Percentiles rank a stretch among this genome's conserved stretches.
These are phyloP conservation scores for Agonopterix heracliana DNA, from an alignment of 2,888 invertebrate species.

Conservation along the genomic window DNA sequence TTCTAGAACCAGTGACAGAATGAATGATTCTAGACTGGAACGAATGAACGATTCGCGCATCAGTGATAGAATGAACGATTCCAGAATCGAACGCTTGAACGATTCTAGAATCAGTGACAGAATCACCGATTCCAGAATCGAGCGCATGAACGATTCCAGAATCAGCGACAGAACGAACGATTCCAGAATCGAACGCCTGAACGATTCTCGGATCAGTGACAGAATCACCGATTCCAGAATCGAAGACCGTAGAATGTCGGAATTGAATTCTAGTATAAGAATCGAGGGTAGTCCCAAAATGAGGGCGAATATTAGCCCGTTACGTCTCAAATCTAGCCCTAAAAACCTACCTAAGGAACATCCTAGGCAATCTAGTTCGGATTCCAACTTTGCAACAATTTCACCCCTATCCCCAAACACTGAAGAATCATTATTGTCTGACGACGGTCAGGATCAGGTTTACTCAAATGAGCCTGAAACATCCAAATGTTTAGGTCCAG, in stretches of 20 bases:
- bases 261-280: conserved; percentile 55
- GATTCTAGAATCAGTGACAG: conserved; percentile 30
- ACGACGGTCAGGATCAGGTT: conserved; percentile 48
- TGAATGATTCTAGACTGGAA: conserved; percentile 35
- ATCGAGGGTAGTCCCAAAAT: conserved; percentile 59
- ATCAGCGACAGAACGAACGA: conserved; percentile 27
- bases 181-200: conserved; percentile 25
- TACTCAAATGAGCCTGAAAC: conserved; percentile 56
- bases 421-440: conserved; percentile 60
- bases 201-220: conserved; percentile 21
- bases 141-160: conserved; percentile 42
- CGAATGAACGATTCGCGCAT: conserved; percentile 44
- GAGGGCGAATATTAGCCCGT: conserved; percentile 48
- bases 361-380: conserved; percentile 43
- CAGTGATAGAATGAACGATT: conserved; percentile 34
- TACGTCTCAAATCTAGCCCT: conserved; percentile 45
- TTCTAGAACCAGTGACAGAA: conserved; percentile 17
- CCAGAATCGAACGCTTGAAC: conserved; percentile 25
- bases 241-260: conserved; percentile 41
- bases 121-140: conserved; percentile 32
- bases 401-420: conserved; percentile 63
- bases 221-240: conserved; percentile 25
- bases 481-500: conserved; percentile 55
- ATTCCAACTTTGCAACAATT: conserved; percentile 39
- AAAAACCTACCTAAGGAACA: conserved; percentile 45